These are phyloP conservation scores for Apostichopus japonicus DNA, from an alignment of 35 echinoderm and acorn worm species.

Conservation along the genomic window DNA sequence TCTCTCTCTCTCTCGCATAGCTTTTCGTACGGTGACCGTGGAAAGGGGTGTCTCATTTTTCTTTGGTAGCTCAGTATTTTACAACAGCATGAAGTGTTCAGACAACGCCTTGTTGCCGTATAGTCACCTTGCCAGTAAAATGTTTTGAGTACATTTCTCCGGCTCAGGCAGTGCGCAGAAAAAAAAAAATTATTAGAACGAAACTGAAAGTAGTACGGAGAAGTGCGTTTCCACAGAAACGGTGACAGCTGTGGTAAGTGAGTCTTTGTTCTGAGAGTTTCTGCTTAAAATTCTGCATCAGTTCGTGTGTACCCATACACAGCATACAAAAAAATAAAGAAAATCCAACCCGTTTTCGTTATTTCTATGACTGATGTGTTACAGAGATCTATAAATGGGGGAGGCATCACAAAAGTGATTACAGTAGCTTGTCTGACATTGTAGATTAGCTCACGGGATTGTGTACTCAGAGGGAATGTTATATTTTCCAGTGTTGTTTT, in stretches of 20 bases:
- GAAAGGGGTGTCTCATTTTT: background rate
- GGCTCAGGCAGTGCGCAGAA: background rate
- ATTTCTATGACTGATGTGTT: too few relatives aligned
- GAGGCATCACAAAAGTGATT: too few relatives aligned
- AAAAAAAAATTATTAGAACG: background rate
- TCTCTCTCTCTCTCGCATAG: background rate
- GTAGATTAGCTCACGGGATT: too few relatives aligned
- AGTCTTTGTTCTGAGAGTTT: background rate
- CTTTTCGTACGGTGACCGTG: background rate
- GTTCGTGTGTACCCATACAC: too few relatives aligned
- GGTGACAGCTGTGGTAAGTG: background rate
- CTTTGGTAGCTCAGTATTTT: background rate
- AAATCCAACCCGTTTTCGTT: too few relatives aligned
- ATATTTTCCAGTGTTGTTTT: too few relatives aligned
- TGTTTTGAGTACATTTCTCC: background rate
- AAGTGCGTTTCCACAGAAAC: slow-evolving; percentile 9
- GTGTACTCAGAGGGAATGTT: too few relatives aligned
- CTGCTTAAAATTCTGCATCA: background rate
- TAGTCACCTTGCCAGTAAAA: background rate
- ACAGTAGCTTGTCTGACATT: too few relatives aligned
- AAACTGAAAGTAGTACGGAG: background rate
- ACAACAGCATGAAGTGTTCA: background rate
- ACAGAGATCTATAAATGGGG: too few relatives aligned
- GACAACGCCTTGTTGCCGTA: background rate
- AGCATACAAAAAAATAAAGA: too few relatives aligned